A percentile compares a stretch with the other conserved stretches of the same genome.
These are phyloP conservation scores for Cebidichthys violaceus DNA, from an alignment of 2,113 vertebrate species.

Conservation along the genomic window DNA sequence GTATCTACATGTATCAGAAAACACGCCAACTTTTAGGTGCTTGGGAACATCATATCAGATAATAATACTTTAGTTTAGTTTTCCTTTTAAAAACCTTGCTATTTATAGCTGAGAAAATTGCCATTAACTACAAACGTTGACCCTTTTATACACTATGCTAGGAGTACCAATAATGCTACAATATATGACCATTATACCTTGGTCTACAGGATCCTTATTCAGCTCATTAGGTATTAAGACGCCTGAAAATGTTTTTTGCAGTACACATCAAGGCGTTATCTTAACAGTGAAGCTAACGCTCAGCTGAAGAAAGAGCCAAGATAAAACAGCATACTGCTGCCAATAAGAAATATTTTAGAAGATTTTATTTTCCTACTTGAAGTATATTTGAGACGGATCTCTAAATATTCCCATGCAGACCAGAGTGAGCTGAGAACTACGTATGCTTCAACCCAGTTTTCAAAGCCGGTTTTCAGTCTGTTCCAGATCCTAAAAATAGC, in stretches of 20 bases:
- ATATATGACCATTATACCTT: background rate
- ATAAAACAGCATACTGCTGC: background rate
- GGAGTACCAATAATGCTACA: too few species aligned
- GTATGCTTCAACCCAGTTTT: slow-evolving; percentile 28
- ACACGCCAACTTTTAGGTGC: background rate
- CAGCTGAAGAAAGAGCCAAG: background rate
- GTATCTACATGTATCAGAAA: background rate
- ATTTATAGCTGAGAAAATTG: background rate
- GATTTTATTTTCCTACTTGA: background rate
- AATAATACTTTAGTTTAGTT: background rate
- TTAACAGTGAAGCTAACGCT: background rate
- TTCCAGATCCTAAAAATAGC: slow-evolving; percentile 51
- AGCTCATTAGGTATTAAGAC: background rate
- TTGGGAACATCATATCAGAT: background rate
- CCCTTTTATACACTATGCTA: background rate
- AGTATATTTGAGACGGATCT: slow-evolving; percentile 10
- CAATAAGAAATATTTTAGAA: background rate
- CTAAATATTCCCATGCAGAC: slow-evolving; percentile 2
- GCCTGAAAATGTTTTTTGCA: background rate
- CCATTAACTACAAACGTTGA: background rate
- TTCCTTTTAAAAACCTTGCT: background rate
- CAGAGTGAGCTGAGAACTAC: slow-evolving; percentile 24
- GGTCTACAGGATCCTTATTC: background rate
- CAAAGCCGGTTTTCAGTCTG: slow-evolving; percentile 26
- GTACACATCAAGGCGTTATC: background rate